phyloP scores from a whole-genome alignment of 2,113 vertebrate genomes.

The Actenoides lindsayi region DNA sequence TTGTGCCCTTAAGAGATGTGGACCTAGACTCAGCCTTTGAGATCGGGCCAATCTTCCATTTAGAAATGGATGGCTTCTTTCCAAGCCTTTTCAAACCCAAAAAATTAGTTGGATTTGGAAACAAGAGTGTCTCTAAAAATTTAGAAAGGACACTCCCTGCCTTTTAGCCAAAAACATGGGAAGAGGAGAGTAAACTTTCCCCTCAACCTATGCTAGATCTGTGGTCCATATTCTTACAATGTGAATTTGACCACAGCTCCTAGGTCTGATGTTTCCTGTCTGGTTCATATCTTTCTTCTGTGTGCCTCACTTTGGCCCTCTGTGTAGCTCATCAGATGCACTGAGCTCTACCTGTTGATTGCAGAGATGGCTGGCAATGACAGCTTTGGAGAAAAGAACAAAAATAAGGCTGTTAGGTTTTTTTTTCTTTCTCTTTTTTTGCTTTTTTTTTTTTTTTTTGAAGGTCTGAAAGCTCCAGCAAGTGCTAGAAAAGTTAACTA shows the following conservation, averaged over 20 bases:
- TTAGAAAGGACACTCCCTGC: not conserved
- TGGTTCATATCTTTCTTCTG: not conserved
- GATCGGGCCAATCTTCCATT: not conserved
- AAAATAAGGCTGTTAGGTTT: not conserved
- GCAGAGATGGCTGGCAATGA: not conserved
- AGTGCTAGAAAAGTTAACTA: constrained; percentile 59
- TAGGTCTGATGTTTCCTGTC: not conserved
- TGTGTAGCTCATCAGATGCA: not conserved
- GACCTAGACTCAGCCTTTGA: not conserved
- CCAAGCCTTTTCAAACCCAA: not conserved
- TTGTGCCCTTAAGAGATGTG: not conserved
- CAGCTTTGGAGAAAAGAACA: not conserved
- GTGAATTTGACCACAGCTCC: not conserved
- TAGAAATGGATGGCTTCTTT: not conserved
- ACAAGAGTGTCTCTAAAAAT: not conserved
- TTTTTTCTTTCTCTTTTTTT: constrained; percentile 1
- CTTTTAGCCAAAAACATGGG: not conserved
- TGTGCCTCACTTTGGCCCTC: not conserved
- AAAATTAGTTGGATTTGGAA: not conserved
- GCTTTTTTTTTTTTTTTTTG: constrained; percentile 13
- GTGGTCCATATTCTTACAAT: not conserved
- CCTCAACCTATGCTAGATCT: not conserved
- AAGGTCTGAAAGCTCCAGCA: constrained; percentile 66
- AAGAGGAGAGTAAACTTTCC: not conserved
- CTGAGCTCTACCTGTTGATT: not conserved